Evolutionary conservation across 2,797 vertebrate genomes (phyloP), one percentile per base, ranked within the genome.

Genomic region (Sebastes dallii): DNA sequence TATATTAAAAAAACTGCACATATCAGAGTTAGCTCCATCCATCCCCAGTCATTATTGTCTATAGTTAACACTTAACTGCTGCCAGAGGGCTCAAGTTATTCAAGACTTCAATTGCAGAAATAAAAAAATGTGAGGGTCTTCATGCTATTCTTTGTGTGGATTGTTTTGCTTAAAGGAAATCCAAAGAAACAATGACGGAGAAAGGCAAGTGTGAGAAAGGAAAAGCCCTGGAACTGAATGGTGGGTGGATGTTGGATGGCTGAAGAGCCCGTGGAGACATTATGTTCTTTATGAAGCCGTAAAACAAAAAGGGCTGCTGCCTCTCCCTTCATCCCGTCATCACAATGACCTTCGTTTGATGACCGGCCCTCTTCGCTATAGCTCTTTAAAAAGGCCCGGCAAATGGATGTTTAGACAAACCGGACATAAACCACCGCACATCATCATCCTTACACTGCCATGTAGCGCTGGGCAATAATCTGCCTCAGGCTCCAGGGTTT

Each of bases 331-430:
- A 84, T 92, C 88, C 73, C 9, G 52, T 90, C 84, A 81, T 85
- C 83, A 78, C 88, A 82, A 86, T 93, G 94, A 95, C 94, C 94
- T 95, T 95, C 81, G 74, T 93, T 94, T 94, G 89, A 94, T 92
- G 92, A 90, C 89, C 84, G 36, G 88, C 83, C 66, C 88, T 89
- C 89, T 80, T 93, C 90, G 82, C 65, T 30, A 42, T 42, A 50
- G 82, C 72, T 75, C 72, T 88, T 93, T 93, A 32, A 62, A 34
- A 93, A 93, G 81, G 81, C 86, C 82, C 30, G 34, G 67, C 90
- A 94, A 95, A 95, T 94, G 81, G 91, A 91, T 94, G 93, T 94
- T 94, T 94, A 93, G 88, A 91, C 90, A 95, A 89, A 88, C 16
- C 82, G 70, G 80, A 86, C 86, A 72, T 90, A 91, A 88, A 92